Conservation (phyloP, 2,797 vertebrate species). For the Macrochelys suwanniensis region DNA sequence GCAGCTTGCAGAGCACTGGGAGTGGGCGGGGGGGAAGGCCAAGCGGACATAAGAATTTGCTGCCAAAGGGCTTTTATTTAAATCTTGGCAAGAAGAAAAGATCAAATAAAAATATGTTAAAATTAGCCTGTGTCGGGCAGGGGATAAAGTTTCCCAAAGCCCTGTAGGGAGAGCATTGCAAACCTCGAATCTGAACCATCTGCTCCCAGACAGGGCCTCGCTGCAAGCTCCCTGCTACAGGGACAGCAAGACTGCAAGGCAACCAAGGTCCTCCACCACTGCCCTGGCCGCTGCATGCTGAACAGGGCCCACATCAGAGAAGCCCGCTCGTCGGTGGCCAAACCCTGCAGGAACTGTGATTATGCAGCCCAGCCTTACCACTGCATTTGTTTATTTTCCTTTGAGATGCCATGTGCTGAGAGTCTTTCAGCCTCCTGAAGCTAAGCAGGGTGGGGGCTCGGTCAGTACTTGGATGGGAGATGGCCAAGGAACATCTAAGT, state of each 20-base stretch:
- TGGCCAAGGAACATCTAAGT: neutral
- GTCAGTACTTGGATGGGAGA: neutral
- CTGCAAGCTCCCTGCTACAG: neutral
- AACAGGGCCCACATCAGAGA: neutral
- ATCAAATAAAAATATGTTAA: neutral
- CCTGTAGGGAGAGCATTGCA: neutral
- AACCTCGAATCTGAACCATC: fast-evolving
- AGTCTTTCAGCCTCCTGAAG: neutral
- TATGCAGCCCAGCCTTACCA: neutral
- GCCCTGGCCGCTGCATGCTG: neutral
- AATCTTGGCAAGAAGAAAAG: neutral
- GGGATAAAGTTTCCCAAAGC: neutral
- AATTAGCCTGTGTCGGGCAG: neutral
- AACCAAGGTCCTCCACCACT: neutral
- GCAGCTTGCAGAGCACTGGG: neutral
- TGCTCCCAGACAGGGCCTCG: fast-evolving
- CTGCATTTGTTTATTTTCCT: neutral
- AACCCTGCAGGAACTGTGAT: neutral
- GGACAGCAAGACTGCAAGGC: neutral
- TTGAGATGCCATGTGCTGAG: neutral
- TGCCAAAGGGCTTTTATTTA: neutral
- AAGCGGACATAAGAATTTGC: neutral
- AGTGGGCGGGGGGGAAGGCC: neutral
- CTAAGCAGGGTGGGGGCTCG: neutral
- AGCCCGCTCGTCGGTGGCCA: neutral